Evolutionary conservation across 1,140 invertebrate species (phyloP), one percentile per base, ranked within the genome.

Genomic region (Drosophila persimilis): DNA sequence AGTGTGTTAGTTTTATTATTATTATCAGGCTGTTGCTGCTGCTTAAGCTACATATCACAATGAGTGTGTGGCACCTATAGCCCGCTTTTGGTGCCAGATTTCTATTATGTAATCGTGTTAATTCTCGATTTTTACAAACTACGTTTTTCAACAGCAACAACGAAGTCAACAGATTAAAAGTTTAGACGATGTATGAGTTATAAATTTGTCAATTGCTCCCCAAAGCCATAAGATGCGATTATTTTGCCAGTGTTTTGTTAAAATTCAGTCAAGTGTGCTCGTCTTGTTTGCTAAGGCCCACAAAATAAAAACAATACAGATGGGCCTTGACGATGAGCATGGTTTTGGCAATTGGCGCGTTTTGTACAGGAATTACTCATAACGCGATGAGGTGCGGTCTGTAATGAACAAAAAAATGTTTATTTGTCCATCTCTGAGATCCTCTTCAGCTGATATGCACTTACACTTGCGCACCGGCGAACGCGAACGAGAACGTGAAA

Each of bases 1-100:
- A 13, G 8, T 50, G 7, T 52, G 17, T 70, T 71, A 69, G 29
- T 43, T 71, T 71, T 13, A 11, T 74, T 65, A 64, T 57, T 54
- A 31, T 77, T 64, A 67, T 66, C 50, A 56, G 44, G 70, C 51
- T 53, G 64, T 59, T 55, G 81, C 51, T 17, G 52, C 51, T 54
- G 60, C 48, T 47, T 73, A 78, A 64, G 67, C 77, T 64, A 77
- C 65, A 77, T 86, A 86, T 86, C 83, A 86, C 81, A 88, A 67
- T 58, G 54, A 69, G 62, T 89, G 59, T 62, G 41, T 39, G 45
- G 50, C 29, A 24, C 17, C 57, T 13, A 13, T 1, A 39, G 11
- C 48, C 13, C 15, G 17, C 24, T 44, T 22, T 20, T 11, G 8
- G 24, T 20, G 39, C 39, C 15, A 35, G 29, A 47, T 60, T 45